Evolutionary conservation across 53 echinoderm and acorn worm species (phyloP), one percentile per base, ranked within the genome.

Genomic region (Arbacia lixula): DNA sequence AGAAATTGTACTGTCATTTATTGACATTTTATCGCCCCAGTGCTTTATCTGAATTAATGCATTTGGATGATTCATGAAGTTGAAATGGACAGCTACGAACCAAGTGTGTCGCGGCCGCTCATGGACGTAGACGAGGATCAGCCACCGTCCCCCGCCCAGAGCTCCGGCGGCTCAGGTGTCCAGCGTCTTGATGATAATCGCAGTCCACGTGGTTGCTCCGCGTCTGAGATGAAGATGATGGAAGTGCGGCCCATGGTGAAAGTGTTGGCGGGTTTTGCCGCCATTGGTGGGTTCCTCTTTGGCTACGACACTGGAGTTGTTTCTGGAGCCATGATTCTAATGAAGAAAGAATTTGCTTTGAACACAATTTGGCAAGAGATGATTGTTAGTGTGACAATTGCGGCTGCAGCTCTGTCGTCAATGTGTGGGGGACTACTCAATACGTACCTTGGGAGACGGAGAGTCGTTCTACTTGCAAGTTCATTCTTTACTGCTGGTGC

Each of bases 291-390:
- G 19, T 97, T 97, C 67, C 86, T 97, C 20, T 97, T 97, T 73
- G 97, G 97, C 0, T 97, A 97, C 34, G 97, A 97, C 75, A 94
- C 94, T 31, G 97, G 97, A 0, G 94, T 97, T n/a, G 92, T 97
- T 10, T 97, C 97, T 12, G 97, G 97, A 29, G 94, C 94, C 24
- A 86, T 97, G 90, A 90, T 97, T 33, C 94, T 97, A 16, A 60
- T 97, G 34, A 89, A 87, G 38, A 53, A 87, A 34, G 87, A 93
- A 31, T 97, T 92, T 66, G 55, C 86, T 29, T 53, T 97, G 43
- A 87, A 17, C 54, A 93, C 93, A 12, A 30, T 97, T 35, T 97
- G 97, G 97, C 89, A 94, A 62, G 94, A 97, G 84, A 22, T 97
- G 60, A 90, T 97, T 77, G 97, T 92, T 19, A 94, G 93, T 51